Base-by-base conservation (phyloP, 2,113 vertebrate genomes). In the Eulemur rufifrons region DNA sequence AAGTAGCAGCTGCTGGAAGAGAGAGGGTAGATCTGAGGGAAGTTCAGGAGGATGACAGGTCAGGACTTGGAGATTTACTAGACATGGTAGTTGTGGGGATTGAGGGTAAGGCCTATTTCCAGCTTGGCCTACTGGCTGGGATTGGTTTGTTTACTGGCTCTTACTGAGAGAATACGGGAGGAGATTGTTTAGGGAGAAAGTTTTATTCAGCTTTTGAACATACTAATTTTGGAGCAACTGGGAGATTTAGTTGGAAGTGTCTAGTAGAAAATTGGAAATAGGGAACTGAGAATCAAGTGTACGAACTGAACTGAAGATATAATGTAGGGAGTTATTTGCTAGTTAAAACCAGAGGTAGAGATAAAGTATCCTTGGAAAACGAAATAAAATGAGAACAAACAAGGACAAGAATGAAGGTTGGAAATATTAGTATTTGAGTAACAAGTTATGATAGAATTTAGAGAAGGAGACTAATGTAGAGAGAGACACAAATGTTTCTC, bases 111-210 rank as follows among this genome's bases (percentile, higher is more conserved):
- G 27, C 50, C 66, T 37, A 29, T 83, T 76, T 91, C 59, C 32
- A 64, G 12, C 5, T 50, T 90, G 92, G 12, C 64, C 59, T 86
- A 27, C 56, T 76, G 12, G 56, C 4, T 93, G 42, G 1, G 15
- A 1, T 85, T 83, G 85, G 23, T 25, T 90, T 96, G 61, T 63
- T 63, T 29, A 25, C n/a, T 94, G 47, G 23, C 27, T 78, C 34
- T 71, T 77, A 56, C 37, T 88, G 56, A 95, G 37, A 39, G 20
- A 86, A 47, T 56, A 42, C 0, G 17, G 71, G 68, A 84, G 18
- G 59, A 94, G 64, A 92, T 85, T 71, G 18, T 94, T 90, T 91
- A 76, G 69, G 69, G 42, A 63, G 83, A 45, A 76, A 84, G 12
- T 63, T 87, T 87, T 66, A 27, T 89, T 94, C 3, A 50, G 6